phyloP scores from a whole-genome alignment of 2,888 invertebrate species.

The Celastrina argiolus region DNA sequence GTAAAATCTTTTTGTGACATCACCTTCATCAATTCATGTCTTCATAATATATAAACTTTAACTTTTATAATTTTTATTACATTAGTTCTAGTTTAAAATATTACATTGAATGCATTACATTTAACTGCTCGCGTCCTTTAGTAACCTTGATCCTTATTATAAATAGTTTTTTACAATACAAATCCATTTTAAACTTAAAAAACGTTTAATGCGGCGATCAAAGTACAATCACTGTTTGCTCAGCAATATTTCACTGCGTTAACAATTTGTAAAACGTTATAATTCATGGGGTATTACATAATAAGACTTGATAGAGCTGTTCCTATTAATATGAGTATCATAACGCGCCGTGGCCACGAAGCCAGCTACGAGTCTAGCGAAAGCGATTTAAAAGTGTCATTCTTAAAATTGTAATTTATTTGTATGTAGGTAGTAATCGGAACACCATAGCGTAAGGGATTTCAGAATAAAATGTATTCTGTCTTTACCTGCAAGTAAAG shows the following conservation, averaged over 20 bases:
- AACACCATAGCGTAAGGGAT: too few relatives aligned
- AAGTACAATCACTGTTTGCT: constrained; percentile 43
- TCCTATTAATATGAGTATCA: constrained; percentile 50
- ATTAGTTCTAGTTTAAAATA: too few relatives aligned
- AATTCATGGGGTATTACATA: constrained; percentile 65
- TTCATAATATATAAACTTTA: too few relatives aligned
- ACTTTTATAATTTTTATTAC: too few relatives aligned
- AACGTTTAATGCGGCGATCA: constrained; percentile 21
- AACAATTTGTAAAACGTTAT: constrained; percentile 60
- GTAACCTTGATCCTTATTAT: not conserved
- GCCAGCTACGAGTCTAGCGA: constrained; percentile 26
- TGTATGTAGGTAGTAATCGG: too few relatives aligned
- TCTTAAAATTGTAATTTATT: not conserved
- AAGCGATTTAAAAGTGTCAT: not conserved
- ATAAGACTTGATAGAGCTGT: constrained; percentile 56
- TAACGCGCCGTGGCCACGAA: constrained; percentile 41
- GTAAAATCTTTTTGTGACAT: too few relatives aligned
- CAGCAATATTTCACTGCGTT: constrained; percentile 66
- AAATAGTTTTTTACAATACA: not conserved
- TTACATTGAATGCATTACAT: not conserved
- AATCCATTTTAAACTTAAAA: constrained; percentile 6
- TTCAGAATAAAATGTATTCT: too few relatives aligned
- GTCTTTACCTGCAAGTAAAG: too few relatives aligned
- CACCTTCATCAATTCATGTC: too few relatives aligned
- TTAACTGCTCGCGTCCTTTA: not conserved